Percentiles rank a stretch among this genome's conserved stretches.
Conservation (phyloP, 2,888 invertebrate genomes). For the Bellardia bayeri region DNA sequence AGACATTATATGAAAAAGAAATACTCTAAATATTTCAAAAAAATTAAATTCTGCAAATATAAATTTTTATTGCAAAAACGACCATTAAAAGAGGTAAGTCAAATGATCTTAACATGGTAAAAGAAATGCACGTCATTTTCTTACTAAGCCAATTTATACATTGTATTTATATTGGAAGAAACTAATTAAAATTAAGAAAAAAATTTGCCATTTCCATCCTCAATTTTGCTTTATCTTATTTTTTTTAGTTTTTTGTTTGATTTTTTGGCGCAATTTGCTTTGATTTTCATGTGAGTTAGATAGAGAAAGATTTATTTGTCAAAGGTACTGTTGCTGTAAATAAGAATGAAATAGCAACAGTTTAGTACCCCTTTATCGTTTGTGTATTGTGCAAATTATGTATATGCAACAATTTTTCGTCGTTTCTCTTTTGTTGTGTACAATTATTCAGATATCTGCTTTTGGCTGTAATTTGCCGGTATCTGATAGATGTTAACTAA, state of each 20-base stretch:
- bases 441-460: constrained; percentile 40
- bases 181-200: not conserved
- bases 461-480: constrained; percentile 54
- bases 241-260: constrained; percentile 74
- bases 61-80: too few species aligned
- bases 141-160: too few species aligned
- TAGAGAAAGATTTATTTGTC: constrained; percentile 18
- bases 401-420: constrained; percentile 66
- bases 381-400: constrained; percentile 49
- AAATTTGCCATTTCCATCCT: not conserved
- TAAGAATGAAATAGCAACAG: constrained; percentile 40
- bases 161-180: not conserved
- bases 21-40: constrained; percentile 24
- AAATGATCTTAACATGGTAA: too few species aligned
- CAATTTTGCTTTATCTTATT: constrained; percentile 21
- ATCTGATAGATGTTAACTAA: not conserved
- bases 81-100: too few species aligned
- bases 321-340: not conserved
- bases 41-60: not conserved
- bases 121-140: too few species aligned
- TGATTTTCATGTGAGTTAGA: constrained; percentile 58
- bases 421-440: constrained; percentile 60
- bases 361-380: constrained; percentile 19
- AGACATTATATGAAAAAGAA: constrained; percentile 29
- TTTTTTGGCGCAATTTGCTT: constrained; percentile 79